phyloP scores from a whole-genome alignment of 2,888 invertebrate species.

The Cephus spinipes region DNA sequence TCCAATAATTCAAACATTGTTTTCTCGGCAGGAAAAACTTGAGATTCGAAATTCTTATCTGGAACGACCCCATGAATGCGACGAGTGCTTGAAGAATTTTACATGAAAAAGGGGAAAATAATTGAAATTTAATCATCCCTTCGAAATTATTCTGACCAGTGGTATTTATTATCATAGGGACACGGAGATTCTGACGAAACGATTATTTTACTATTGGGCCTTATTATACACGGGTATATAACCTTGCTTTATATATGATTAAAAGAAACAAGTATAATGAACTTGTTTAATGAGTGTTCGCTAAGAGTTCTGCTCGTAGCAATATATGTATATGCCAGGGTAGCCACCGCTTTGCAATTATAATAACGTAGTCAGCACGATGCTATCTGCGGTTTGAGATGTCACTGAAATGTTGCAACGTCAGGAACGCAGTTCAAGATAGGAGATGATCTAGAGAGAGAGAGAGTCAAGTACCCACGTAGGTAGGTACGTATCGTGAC shows the following conservation, averaged over 20 bases:
- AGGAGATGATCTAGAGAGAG: not conserved
- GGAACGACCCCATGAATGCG: too few species aligned
- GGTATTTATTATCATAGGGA: too few species aligned
- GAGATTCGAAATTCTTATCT: not conserved
- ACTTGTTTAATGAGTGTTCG: conserved; percentile 44
- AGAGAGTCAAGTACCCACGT: conserved; percentile 6
- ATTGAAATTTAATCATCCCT: not conserved
- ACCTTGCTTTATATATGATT: not conserved
- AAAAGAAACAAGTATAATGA: conserved; percentile 41
- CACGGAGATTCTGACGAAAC: too few species aligned
- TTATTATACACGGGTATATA: too few species aligned
- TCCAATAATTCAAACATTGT: not conserved
- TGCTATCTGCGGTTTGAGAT: conserved; percentile 34
- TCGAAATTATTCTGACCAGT: not conserved
- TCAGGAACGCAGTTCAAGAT: conserved; percentile 20
- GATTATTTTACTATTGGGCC: too few species aligned
- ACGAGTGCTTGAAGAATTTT: not conserved
- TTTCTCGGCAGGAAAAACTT: not conserved
- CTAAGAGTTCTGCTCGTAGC: conserved; percentile 23
- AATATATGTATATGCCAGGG: conserved; percentile 9
- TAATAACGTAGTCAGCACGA: conserved; percentile 42
- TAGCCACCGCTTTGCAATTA: conserved; percentile 41
- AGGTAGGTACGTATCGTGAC: not conserved
- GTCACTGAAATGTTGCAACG: conserved; percentile 36
- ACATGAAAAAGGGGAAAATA: too few species aligned